Percentiles rank a stretch among this genome's conserved stretches.
These are phyloP conservation scores for Scaptodrosophila lebanonensis DNA, from an alignment of 1,140 invertebrate genomes.

Conservation along the genomic window DNA sequence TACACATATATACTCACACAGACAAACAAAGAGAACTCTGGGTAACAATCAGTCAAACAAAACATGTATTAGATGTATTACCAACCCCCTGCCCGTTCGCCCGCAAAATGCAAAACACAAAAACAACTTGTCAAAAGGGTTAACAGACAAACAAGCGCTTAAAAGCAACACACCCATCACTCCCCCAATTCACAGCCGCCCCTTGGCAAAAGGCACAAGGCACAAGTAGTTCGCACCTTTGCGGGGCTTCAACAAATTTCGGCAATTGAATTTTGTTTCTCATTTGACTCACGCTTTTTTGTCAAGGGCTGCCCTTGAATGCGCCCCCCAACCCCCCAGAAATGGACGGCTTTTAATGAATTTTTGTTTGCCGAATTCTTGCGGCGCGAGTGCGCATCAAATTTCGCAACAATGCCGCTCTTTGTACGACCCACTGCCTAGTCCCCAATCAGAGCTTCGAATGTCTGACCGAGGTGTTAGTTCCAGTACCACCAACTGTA, in stretches of 20 bases:
- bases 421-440: constrained; percentile 21
- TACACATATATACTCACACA: too few species aligned
- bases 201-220: background rate
- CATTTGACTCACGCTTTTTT: constrained; percentile 37
- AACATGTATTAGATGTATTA: constrained; percentile 44
- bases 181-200: background rate
- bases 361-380: constrained; percentile 36
- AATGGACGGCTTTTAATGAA: constrained; percentile 55
- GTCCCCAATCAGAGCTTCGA: too few species aligned
- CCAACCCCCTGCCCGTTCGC: background rate
- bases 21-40: too few species aligned
- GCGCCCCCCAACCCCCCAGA: background rate
- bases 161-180: background rate
- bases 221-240: constrained; percentile 62
- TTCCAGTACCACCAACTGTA: too few species aligned
- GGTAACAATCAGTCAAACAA: constrained; percentile 25
- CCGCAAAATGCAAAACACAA: background rate
- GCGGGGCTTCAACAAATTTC: constrained; percentile 52
- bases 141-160: constrained; percentile 25
- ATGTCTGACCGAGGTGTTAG: too few species aligned
- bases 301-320: background rate
- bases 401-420: constrained; percentile 59
- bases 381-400: constrained; percentile 45
- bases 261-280: constrained; percentile 55
- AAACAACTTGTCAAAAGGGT: constrained; percentile 49